Conservation (phyloP, 2,888 invertebrate species). For the Phyllotreta cruciferae region DNA sequence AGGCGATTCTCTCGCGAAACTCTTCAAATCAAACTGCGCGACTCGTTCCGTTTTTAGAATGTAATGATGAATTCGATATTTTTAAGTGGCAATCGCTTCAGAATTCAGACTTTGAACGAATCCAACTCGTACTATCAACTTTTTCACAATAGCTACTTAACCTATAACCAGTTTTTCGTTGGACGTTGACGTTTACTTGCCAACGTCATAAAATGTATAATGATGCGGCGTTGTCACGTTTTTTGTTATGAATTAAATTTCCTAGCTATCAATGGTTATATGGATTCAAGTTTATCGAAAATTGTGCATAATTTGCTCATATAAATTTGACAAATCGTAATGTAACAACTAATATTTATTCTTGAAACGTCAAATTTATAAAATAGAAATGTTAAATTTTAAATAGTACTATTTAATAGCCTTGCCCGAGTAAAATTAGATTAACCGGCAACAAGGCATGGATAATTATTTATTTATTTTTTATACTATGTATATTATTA, state of each 20-base stretch:
- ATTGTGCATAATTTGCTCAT: too few relatives aligned
- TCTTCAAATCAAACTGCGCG: not conserved
- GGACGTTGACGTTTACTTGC: constrained; percentile 23
- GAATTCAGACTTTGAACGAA: constrained; percentile 25
- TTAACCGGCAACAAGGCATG: too few relatives aligned
- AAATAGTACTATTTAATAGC: too few relatives aligned
- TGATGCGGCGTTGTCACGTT: constrained; percentile 16
- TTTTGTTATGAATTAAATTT: not conserved
- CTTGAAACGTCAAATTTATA: too few relatives aligned
- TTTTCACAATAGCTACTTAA: not conserved
- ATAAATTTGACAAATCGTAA: too few relatives aligned
- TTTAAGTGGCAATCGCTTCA: not conserved
- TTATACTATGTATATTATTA: too few relatives aligned
- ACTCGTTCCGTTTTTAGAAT: not conserved
- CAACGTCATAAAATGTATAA: not conserved
- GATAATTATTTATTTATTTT: too few relatives aligned
- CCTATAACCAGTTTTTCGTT: constrained; percentile 14
- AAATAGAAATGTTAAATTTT: too few relatives aligned
- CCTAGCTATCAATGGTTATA: too few relatives aligned
- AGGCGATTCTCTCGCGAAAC: not conserved
- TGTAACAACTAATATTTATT: too few relatives aligned
- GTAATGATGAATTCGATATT: not conserved
- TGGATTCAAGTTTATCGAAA: too few relatives aligned
- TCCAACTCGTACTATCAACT: not conserved
- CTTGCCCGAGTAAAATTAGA: too few relatives aligned